These are phyloP conservation scores for Electrophaes corylata DNA, from an alignment of 2,888 invertebrate genomes.

Conservation along the genomic window DNA sequence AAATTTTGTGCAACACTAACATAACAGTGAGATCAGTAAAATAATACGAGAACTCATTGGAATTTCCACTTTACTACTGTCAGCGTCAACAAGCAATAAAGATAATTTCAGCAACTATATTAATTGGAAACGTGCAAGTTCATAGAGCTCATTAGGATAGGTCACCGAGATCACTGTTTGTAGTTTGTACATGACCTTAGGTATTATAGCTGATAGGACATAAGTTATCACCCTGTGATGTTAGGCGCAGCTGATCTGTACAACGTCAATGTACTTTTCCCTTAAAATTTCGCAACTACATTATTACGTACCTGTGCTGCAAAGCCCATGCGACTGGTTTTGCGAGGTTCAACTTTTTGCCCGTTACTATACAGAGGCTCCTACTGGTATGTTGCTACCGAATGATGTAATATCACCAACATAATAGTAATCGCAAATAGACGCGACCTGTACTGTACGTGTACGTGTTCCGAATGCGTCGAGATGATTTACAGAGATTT, in stretches of 20 bases:
- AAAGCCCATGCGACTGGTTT: not conserved
- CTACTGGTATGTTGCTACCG: constrained; percentile 7
- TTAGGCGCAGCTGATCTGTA: not conserved
- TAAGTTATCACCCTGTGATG: not conserved
- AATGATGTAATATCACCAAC: constrained; percentile 20
- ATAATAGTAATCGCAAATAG: constrained; percentile 56
- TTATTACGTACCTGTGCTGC: not conserved
- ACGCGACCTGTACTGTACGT: constrained; percentile 49
- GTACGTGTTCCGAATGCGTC: constrained; percentile 65
- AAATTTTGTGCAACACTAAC: not conserved
- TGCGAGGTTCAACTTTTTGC: not conserved
- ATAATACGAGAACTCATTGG: not conserved
- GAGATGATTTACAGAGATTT: constrained; percentile 59
- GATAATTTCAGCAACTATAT: not conserved
- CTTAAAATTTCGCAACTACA: not conserved
- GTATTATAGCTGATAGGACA: not conserved
- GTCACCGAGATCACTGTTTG: constrained; percentile 8
- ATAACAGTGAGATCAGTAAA: not conserved
- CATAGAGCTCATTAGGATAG: not conserved
- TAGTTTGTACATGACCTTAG: not conserved
- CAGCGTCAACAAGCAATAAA: constrained; percentile 2
- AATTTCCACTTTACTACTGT: not conserved
- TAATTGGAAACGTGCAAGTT: not conserved
- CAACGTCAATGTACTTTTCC: not conserved
- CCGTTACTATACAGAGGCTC: constrained; percentile 4